Evolutionary conservation across 2,113 vertebrate species (phyloP), one percentile per base, ranked within the genome.

Genomic region (Tretioscincus oriximinensis): DNA sequence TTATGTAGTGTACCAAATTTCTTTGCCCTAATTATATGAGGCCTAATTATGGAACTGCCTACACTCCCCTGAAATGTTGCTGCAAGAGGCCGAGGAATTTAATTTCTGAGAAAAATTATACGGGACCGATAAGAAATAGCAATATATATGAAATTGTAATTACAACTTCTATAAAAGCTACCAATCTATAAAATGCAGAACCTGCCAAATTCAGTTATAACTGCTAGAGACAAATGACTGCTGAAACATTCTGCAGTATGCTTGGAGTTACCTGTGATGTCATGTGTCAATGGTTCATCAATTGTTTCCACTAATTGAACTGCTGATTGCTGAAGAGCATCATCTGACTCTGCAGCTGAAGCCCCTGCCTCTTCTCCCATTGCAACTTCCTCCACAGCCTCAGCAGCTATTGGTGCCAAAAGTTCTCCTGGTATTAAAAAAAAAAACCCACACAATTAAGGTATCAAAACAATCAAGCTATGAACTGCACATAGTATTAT

Each of bases 261-360:
- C 54, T 63, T 72, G 84, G 84, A 2, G 86, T 78, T 96, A 97
- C 98, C 98, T 94, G 98, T 94, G 84, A 99, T 96, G 87, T 99
- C 98, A 54, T 97, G 97, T 61, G 97, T 95, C 91, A 99, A 93
- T 78, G 97, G 96, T 79, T 99, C 98, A 68, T 99, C 98, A 11
- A 99, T 97, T 77, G 96, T 97, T 90, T 99, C 98, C 54, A 98
- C 95, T 80, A 99, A 91, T 12, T 97, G 97, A 81, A 97, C 95
- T 14, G 97, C 89, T 16, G 96, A 87, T 89, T 97, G 98, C 24
- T 96, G 95, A 21, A 99, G 92, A 7, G 96, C 93, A 81, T 99
- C 98, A 18, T 99, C 98, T 0, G 96, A 95, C 82, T 99, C 98
- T 0, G 83, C 95, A 51, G 96, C 96, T 0, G 97, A 95, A 0